A percentile compares a stretch with the other conserved stretches of the same genome.
phyloP scores from a whole-genome alignment of 2,888 invertebrate species.

The Drosophila fungiperda region DNA sequence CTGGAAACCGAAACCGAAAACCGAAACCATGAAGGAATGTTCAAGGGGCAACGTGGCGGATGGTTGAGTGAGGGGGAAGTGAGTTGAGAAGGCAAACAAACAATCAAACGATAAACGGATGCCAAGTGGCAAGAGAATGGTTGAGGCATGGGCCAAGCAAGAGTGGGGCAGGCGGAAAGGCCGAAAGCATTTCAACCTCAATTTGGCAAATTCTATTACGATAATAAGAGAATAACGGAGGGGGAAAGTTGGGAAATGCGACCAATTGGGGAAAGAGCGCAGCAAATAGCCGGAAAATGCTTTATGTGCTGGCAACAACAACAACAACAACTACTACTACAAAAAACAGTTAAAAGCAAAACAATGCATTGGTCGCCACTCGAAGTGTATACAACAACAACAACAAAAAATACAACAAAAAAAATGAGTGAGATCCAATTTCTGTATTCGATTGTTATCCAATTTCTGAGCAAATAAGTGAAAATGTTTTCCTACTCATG shows the following conservation, averaged over 20 bases:
- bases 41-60: not conserved
- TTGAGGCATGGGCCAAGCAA: conserved; percentile 45
- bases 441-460: conserved; percentile 85
- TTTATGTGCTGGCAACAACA: conserved; percentile 65
- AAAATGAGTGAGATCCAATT: conserved; percentile 84
- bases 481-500: conserved; percentile 81
- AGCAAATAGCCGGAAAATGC: conserved; percentile 78
- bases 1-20: conserved; percentile 15
- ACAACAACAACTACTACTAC: conserved; percentile 18
- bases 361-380: conserved; percentile 63
- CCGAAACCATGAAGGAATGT: conserved; percentile 26
- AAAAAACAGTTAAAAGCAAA: conserved; percentile 76
- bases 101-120: conserved; percentile 81
- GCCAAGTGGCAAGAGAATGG: conserved; percentile 58
- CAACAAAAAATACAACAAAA: conserved; percentile 28
- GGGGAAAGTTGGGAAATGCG: conserved; percentile 28
- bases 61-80: not conserved
- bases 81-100: conserved; percentile 68
- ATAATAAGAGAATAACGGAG: conserved; percentile 70
- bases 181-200: conserved; percentile 83
- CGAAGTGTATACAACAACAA: conserved; percentile 55
- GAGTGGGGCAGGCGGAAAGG: conserved; percentile 15
- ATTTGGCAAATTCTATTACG: conserved; percentile 84
- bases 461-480: conserved; percentile 83
- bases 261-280: conserved; percentile 43